Conservation (phyloP, 1,140 invertebrate species). For the Sarcophaga bullata region DNA sequence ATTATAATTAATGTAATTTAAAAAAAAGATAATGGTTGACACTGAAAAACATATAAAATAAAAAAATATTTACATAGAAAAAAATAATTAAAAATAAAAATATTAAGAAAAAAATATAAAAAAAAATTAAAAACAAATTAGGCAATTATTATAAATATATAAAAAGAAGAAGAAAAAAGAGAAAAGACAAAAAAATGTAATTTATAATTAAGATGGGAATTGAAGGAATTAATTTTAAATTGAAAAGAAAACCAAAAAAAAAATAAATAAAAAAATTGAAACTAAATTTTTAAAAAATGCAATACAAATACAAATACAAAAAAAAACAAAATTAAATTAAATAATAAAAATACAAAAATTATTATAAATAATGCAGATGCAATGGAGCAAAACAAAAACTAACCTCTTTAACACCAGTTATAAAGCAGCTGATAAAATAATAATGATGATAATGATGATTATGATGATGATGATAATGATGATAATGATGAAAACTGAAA, state of each 20-base stretch:
- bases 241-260: neutral
- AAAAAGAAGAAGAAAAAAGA: neutral
- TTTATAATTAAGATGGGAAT: neutral
- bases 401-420: neutral
- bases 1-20: neutral
- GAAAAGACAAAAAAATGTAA: neutral
- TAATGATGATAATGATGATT: no score
- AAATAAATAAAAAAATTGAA: neutral
- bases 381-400: no score
- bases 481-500: no score
- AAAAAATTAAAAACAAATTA: slow-evolving; percentile 5
- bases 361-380: no score
- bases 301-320: no score
- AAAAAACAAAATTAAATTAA: no score
- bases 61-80: neutral
- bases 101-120: neutral
- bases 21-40: neutral
- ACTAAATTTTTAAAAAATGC: no score
- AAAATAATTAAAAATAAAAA: neutral
- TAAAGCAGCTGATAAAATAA: neutral
- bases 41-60: neutral
- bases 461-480: no score
- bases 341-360: no score
- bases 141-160: slow-evolving; percentile 13
- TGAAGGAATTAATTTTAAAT: slow-evolving; percentile 14